phyloP scores from a whole-genome alignment of 2,888 invertebrate genomes.

The Noctua janthina region DNA sequence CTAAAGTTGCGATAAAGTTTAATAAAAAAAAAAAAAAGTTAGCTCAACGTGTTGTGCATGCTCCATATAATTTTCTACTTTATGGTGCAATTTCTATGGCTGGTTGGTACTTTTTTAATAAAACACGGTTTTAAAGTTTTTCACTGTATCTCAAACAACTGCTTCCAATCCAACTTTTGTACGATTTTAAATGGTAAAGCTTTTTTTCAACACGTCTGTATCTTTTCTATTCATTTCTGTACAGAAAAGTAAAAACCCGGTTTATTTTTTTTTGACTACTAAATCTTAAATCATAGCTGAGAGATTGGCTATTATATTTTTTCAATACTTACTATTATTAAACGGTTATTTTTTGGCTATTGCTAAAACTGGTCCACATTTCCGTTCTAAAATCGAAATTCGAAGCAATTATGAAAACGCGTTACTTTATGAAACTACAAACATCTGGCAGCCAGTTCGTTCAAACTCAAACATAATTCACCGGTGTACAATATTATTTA shows the following conservation, averaged over 20 bases:
- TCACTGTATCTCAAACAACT: constrained; percentile 18
- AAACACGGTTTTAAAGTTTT: constrained; percentile 14
- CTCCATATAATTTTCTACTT: constrained; percentile 39
- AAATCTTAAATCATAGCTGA: not conserved
- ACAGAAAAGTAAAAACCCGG: not conserved
- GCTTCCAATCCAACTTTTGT: constrained; percentile 13
- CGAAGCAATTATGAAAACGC: constrained; percentile 6
- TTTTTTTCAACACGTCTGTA: not conserved
- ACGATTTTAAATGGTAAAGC: constrained; percentile 22
- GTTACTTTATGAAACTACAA: constrained; percentile 24
- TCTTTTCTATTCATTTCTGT: constrained; percentile 19
- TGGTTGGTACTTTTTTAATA: constrained; percentile 28
- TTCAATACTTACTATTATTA: not conserved
- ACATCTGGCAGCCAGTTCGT: constrained; percentile 63
- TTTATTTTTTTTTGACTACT: not conserved
- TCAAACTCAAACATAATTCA: constrained; percentile 63
- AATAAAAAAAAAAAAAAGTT: constrained; percentile 21
- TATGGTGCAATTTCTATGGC: constrained; percentile 32
- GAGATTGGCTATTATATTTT: constrained; percentile 12
- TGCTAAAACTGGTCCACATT: constrained; percentile 17
- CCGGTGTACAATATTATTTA: constrained; percentile 63
- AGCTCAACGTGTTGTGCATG: constrained; percentile 25
- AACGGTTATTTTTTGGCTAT: constrained; percentile 7
- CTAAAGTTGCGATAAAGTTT: constrained; percentile 8
- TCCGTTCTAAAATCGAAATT: constrained; percentile 19